Evolutionary conservation across 1,140 invertebrate species (phyloP).

Genomic region (Magallana angulata): DNA sequence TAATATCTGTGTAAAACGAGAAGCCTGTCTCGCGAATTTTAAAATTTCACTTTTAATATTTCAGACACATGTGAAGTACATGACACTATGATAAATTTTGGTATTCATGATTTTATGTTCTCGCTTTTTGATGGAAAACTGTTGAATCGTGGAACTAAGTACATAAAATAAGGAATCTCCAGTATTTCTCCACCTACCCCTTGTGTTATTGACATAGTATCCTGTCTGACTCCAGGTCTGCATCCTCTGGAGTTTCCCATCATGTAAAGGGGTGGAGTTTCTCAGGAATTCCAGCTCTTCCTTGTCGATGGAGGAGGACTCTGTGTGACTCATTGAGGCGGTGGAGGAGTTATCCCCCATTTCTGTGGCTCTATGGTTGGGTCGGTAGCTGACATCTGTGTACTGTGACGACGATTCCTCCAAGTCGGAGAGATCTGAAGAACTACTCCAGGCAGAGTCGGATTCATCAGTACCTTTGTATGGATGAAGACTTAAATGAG

Average conservation of each 20-base stretch:
- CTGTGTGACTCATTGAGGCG: not conserved
- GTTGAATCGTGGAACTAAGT: no score
- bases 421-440: not conserved
- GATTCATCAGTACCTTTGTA: constrained; percentile 2
- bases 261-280: constrained; percentile 12
- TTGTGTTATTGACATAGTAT: not conserved
- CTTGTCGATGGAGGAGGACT: not conserved
- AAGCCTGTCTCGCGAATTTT: no score
- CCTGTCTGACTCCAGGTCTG: not conserved
- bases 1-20: no score
- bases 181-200: not conserved
- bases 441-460: not conserved
- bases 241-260: constrained; percentile 8
- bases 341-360: constrained; percentile 9
- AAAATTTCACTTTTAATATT: no score
- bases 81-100: no score
- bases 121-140: no score
- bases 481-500: not conserved
- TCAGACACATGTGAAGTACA: no score
- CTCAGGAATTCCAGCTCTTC: constrained; percentile 2
- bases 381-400: not conserved
- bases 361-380: not conserved
- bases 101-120: no score
- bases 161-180: no score
- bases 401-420: not conserved